Conservation (phyloP, 1,140 invertebrate genomes). For the Psix sp. region DNA sequence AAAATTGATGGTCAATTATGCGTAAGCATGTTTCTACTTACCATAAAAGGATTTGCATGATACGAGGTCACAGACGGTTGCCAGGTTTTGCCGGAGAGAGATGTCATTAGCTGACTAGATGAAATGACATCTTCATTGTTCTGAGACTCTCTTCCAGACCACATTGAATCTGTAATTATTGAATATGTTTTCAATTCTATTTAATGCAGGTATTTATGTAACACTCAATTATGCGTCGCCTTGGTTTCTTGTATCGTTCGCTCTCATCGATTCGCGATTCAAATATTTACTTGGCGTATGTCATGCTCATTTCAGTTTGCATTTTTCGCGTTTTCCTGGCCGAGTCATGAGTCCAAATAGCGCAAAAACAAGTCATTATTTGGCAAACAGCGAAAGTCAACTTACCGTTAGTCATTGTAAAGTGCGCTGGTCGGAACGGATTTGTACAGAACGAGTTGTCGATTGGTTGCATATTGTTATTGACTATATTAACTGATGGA, state of each 20-base stretch:
- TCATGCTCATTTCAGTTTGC: conserved; percentile 2
- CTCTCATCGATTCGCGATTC: conserved; percentile 2
- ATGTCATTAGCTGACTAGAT: conserved; percentile 74
- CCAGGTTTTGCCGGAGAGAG: conserved; percentile 73
- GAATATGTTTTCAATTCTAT: conserved; percentile 17
- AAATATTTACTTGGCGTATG: conserved; percentile 13
- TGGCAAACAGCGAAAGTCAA: conserved; percentile 22
- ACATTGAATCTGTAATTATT: conserved; percentile 67
- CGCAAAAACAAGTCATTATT: conserved; percentile 23
- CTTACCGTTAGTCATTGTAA: conserved; percentile 69
- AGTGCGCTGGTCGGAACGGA: conserved; percentile 71
- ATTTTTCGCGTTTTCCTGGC: conserved; percentile 12
- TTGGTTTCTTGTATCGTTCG: not conserved
- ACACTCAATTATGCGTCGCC: conserved; percentile 3
- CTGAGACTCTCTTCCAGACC: conserved; percentile 68
- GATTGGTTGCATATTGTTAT: conserved; percentile 71
- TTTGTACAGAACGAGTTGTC: conserved; percentile 70
- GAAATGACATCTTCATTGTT: conserved; percentile 73
- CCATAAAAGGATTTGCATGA: conserved; percentile 75
- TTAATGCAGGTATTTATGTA: conserved; percentile 28
- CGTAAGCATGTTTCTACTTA: conserved; percentile 54
- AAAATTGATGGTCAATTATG: conserved; percentile 2
- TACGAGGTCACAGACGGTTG: conserved; percentile 73
- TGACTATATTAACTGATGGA: conserved; percentile 70
- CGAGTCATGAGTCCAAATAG: conserved; percentile 16